Evolutionary conservation across 2,888 invertebrate genomes (phyloP), one percentile per base, ranked within the genome.

Genomic region (Sminthurinus aureus): DNA sequence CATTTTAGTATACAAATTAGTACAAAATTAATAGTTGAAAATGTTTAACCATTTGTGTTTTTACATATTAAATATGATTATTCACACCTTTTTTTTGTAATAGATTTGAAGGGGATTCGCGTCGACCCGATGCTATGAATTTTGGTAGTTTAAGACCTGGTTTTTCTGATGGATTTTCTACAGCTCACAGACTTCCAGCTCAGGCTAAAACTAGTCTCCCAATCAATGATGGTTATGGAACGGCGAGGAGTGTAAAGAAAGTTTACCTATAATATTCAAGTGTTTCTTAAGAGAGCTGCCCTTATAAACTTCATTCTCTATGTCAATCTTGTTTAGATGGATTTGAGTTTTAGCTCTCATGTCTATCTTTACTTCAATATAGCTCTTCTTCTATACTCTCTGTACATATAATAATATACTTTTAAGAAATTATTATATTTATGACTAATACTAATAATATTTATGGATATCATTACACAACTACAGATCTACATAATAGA

Each of bases 241-340:
- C 88, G 67, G 88, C 88, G 9, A 82, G 88, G 81, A 87, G 87
- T 81, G 88, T 88, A 76, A 88, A 88, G 86, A 88, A 88, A 86
- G 88, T 88, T 82, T 88, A 88, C 85, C 87, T 88, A 85, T 88
- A 87, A 88, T 86, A 76, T 18, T 73, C 22, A 84, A 84, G 83
- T 84, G 83, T 80, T 83, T 83, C 83, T 83, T 79, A 83, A 15
- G 6, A 73, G 50, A 73, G 69, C 79, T 22, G n/a, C 66, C 58
- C 50, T 76, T 50, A 67, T 22, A 64, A n/a, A 75, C 73, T 58
- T 76, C 76, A 76, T 18, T 58, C 76, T 76, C 58, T 76, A 50
- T n/a, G 76, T 76, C 76, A 76, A 76, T 76, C 76, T 76, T 76
- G 38, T 38, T 38, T 38, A 38, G 76, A 76, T 75, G 75, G 75